Evolutionary conservation across 2,113 vertebrate genomes (phyloP), one percentile per base, ranked within the genome.

Genomic region (Megaptera novaeangliae): DNA sequence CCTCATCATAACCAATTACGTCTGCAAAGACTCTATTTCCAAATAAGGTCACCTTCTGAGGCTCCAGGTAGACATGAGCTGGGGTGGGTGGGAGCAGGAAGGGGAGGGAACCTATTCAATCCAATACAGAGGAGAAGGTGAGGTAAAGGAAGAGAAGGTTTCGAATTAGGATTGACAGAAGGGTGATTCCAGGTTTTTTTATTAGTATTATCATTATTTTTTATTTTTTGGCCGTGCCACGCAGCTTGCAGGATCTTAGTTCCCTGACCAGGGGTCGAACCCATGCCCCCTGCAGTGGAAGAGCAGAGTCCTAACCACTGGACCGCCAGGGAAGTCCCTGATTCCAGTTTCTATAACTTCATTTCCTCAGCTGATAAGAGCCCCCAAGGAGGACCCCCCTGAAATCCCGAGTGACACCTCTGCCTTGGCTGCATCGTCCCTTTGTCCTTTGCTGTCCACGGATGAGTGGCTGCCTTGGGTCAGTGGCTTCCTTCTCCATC

Each of bases 361-460:
- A 25, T 49, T n/a, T 68, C n/a, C 25, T 68, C 11, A 9, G 57
- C 12, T n/a, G 25, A 41, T 7, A 39, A 21, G 17, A 44, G 14
- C 10, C 71, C 8, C 34, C 29, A 1, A 27, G 29, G 49, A 92
- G 12, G 7, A 6, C 4, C 9, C 6, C 63, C 44, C 86, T 34
- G 44, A 49, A 8, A 12, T 23, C 49, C 34, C 63, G 2, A 3
- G 1, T 39, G 49, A 41, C 36, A 9, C 12, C 36, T 49, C 4
- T 0, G 17, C 63, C 83, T 61, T 44, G 21, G 41, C 36, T 1
- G 2, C 46, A 15, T 5, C 0, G 1, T 21, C 63, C 4, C 2
- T 41, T 61, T 21, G 2, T n/a, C 27, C 21, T 4, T 21, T n/a
- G 14, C 64, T 17, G 25, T 4, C 34, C 31, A 7, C 0, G 0